Base-by-base conservation (phyloP, 2,797 vertebrate genomes). In the Leptodactylus fallax region DNA sequence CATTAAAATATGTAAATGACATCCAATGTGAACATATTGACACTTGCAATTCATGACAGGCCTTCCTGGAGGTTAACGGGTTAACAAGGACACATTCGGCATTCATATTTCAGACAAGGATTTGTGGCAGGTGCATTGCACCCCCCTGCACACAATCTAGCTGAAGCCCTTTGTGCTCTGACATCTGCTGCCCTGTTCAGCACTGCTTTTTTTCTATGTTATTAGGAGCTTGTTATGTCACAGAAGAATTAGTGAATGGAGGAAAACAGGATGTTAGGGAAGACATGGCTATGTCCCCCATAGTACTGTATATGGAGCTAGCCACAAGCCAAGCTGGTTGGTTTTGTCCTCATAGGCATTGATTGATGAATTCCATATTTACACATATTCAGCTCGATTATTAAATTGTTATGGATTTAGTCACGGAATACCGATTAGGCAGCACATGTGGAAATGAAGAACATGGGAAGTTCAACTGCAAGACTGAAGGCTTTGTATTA, bases 161-260 rank as follows among this genome's bases (percentile, higher is more conserved):
- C 84, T 79, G 85, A 71, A 86, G 85, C 72, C 88, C 88, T 89
- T 89, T 89, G 88, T 89, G 88, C 85, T 86, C 49, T 86, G 88
- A 89, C 88, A 89, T 89, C 88, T 89, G 88, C 85, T 89, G 88
- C 85, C 88, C 88, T 86, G 88, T 58, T 83, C 80, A 79, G 80
- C 72, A 36, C 81, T 53, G 84, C 51, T 86, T 85, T 67, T 56
- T 77, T 85, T 80, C 58, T 76, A 21, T 55, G 85, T 86, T 86
- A 89, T 89, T 86, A 86, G 88, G 51, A 71, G 85, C 88, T 83
- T 69, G 80, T 89, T 86, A 89, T 89, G 58, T 89, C 72, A 86
- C 83, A 78, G 74, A 71, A 78, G 79, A 72, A 83, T 89, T 83
- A 83, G 61, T 77, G 71, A 83, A 53, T n/a, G 47, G 85, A 51